phyloP scores from a whole-genome alignment of 2,797 vertebrate species.

The Sebastes goodei region DNA sequence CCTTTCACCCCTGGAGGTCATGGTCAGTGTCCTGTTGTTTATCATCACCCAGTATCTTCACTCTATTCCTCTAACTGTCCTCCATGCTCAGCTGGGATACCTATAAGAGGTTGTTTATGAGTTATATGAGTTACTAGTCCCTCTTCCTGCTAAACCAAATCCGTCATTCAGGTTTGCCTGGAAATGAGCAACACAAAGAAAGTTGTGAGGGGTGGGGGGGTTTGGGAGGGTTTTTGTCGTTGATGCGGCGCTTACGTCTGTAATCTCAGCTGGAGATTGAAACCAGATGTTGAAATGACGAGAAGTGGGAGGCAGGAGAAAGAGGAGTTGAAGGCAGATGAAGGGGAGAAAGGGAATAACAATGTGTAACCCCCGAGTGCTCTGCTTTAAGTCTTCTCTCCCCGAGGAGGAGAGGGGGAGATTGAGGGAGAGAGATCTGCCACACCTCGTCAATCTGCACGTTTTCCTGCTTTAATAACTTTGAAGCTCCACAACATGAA shows the following conservation, averaged over 20 bases:
- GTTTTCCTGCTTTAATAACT: conserved; percentile 34
- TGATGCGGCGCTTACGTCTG: conserved; percentile 55
- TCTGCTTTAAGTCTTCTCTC: conserved; percentile 26
- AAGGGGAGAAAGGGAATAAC: conserved; percentile 27
- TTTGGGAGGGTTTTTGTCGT: conserved; percentile 21
- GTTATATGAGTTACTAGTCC: neutral
- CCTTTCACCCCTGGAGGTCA: conserved; percentile 52
- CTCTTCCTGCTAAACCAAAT: conserved; percentile 22
- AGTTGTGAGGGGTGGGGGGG: neutral
- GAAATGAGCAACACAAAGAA: conserved; percentile 59
- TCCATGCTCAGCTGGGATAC: neutral
- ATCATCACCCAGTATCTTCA: conserved; percentile 5
- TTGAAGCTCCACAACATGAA: conserved; percentile 10
- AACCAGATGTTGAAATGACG: conserved; percentile 72
- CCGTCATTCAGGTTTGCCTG: conserved; percentile 41
- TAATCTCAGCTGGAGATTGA: conserved; percentile 61
- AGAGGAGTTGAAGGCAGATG: conserved; percentile 46
- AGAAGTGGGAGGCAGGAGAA: conserved; percentile 42
- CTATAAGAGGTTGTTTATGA: neutral
- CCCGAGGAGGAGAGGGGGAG: neutral
- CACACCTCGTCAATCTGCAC: conserved; percentile 59
- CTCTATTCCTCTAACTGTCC: neutral
- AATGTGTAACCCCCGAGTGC: conserved; percentile 36
- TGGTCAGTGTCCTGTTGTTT: conserved; percentile 56
- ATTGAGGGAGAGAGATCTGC: conserved; percentile 1